Conservation (phyloP, 1,140 invertebrate species). For the Calliphora vicina region DNA sequence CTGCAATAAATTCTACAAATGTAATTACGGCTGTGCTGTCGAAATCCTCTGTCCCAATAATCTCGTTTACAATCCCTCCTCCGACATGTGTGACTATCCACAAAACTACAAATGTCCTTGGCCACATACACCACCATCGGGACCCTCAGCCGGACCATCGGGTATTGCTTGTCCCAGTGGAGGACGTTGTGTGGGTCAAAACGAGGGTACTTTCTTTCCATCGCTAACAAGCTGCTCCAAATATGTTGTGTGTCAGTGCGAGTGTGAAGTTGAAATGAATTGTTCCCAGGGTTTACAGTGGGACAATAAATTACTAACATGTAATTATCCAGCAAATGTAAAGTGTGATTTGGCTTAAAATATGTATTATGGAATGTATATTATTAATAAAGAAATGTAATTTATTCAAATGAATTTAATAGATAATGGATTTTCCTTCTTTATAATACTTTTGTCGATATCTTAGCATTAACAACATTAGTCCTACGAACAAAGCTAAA, state of each 20-base stretch:
- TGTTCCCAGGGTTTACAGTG: constrained; percentile 47
- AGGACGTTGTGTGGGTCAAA: constrained; percentile 19
- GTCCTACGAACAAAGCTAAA: no score
- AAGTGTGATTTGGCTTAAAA: no score
- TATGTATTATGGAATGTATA: no score
- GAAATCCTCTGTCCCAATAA: constrained; percentile 17
- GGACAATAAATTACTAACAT: background rate
- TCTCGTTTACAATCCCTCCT: constrained; percentile 12
- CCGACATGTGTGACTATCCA: constrained; percentile 48
- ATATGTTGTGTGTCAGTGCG: constrained; percentile 37
- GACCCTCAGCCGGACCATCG: constrained; percentile 21
- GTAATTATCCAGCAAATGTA: background rate
- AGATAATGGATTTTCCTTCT: no score
- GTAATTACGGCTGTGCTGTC: background rate
- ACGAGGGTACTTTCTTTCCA: constrained; percentile 30
- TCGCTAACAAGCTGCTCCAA: background rate
- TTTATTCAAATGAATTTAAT: no score
- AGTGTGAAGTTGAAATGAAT: constrained; percentile 32
- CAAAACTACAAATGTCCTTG: constrained; percentile 47
- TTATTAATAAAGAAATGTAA: no score
- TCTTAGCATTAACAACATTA: no score
- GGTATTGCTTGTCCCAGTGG: constrained; percentile 29
- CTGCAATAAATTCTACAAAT: background rate
- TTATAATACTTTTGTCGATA: no score
- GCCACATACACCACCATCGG: constrained; percentile 39